Percentiles rank a stretch among this genome's conserved stretches.
phyloP scores from a whole-genome alignment of 1,140 invertebrate genomes.

The Cotesia typhae region DNA sequence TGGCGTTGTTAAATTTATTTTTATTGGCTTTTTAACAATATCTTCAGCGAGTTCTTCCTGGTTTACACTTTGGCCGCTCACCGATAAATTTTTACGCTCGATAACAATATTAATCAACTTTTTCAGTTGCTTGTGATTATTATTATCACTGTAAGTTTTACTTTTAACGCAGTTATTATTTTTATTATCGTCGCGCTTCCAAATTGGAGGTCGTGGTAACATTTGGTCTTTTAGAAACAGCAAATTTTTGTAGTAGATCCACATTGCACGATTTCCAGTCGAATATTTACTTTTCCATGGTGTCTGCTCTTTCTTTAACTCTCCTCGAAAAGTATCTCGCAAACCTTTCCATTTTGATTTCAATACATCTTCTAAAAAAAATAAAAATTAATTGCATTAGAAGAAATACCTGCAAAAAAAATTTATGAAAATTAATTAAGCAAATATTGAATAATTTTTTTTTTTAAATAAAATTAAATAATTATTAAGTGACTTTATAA shows the following conservation, averaged over 20 bases:
- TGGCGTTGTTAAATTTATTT: no score
- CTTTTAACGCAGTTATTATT: not conserved
- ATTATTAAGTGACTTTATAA: no score
- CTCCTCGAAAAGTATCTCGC: constrained; percentile 63
- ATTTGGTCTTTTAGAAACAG: constrained; percentile 63
- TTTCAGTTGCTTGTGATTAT: not conserved
- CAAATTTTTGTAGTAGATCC: constrained; percentile 61
- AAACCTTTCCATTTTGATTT: constrained; percentile 66
- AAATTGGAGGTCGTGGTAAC: constrained; percentile 59
- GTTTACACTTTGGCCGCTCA: no score
- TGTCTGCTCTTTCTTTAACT: constrained; percentile 62
- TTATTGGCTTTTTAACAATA: no score
- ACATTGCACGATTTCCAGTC: constrained; percentile 54
- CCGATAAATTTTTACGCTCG: no score
- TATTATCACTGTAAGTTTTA: not conserved
- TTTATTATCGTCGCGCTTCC: constrained; percentile 48
- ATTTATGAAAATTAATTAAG: no score
- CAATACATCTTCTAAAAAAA: constrained; percentile 54
- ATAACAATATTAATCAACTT: no score
- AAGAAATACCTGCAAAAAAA: no score
- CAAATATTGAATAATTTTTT: no score
- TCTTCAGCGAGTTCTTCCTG: no score
- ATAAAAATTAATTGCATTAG: constrained; percentile 20
- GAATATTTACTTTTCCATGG: constrained; percentile 56
- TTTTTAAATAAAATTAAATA: no score